These are phyloP conservation scores for Phylloscopus whistleri DNA, from an alignment of 2,113 vertebrate genomes.

Conservation along the genomic window DNA sequence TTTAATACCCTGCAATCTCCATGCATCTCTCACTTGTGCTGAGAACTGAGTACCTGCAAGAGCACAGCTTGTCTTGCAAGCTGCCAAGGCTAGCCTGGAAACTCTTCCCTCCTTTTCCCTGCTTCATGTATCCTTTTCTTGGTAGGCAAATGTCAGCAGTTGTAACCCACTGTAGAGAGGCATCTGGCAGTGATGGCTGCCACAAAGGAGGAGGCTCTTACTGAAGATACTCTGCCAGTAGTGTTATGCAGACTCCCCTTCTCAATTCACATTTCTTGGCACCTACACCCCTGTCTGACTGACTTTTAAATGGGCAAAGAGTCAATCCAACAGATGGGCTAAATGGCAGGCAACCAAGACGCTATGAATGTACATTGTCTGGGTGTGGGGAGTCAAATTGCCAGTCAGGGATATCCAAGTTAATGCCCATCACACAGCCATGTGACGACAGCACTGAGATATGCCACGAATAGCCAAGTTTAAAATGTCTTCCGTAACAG, in stretches of 20 bases:
- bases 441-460: conserved; percentile 15
- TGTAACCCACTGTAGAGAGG: conserved; percentile 37
- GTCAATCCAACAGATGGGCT: conserved; percentile 58
- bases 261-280: conserved; percentile 58
- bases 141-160: conserved; percentile 42
- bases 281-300: conserved; percentile 44
- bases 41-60: background rate
- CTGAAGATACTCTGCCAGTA: conserved; percentile 40
- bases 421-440: conserved; percentile 21
- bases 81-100: conserved; percentile 39
- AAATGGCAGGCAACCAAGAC: conserved; percentile 47
- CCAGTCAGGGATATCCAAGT: conserved; percentile 48
- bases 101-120: background rate
- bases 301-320: conserved; percentile 52
- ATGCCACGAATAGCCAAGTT: background rate
- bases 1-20: background rate
- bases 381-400: conserved; percentile 34
- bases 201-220: conserved; percentile 40
- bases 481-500: background rate
- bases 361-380: conserved; percentile 59
- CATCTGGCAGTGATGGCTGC: conserved; percentile 50
- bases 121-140: background rate
- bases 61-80: conserved; percentile 38
- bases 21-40: background rate
- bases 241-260: conserved; percentile 22